Evolutionary conservation across 2,888 invertebrate species (phyloP).

Genomic region (Drosophila neotestacea): DNA sequence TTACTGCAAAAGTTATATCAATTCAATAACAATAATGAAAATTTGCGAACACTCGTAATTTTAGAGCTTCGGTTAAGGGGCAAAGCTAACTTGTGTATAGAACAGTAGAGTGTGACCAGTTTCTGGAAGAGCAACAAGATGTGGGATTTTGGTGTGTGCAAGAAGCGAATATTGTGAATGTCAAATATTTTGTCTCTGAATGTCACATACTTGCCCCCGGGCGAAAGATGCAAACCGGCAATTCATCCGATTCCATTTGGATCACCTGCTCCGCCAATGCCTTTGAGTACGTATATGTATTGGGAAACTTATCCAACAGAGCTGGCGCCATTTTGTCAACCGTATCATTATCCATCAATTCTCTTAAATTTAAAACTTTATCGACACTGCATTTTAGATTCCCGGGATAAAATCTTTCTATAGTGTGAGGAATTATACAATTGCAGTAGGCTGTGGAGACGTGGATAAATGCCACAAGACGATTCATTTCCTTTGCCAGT

Average conservation of each 20-base stretch:
- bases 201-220: conserved; percentile 85
- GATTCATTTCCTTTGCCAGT: conserved; percentile 87
- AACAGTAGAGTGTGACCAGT: too few species aligned
- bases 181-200: too few species aligned
- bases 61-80: too few species aligned
- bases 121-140: too few species aligned
- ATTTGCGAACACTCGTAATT: too few species aligned
- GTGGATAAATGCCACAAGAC: conserved; percentile 86
- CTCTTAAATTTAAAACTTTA: conserved; percentile 79
- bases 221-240: conserved; percentile 89
- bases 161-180: too few species aligned
- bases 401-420: conserved; percentile 84
- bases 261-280: conserved; percentile 89
- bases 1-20: conserved; percentile 29
- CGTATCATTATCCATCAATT: conserved; percentile 79
- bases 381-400: conserved; percentile 75
- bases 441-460: conserved; percentile 90
- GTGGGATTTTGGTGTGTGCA: too few species aligned
- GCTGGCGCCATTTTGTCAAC: conserved; percentile 79
- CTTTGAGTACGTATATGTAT: conserved; percentile 91
- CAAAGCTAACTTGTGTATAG: too few species aligned
- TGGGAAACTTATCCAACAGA: conserved; percentile 86
- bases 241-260: conserved; percentile 86
- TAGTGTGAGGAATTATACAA: conserved; percentile 85
- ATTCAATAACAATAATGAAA: background rate